A percentile compares a stretch with the other conserved stretches of the same genome.
Evolutionary conservation across 2,113 vertebrate species (phyloP).

Genomic region (Strix uralensis): DNA sequence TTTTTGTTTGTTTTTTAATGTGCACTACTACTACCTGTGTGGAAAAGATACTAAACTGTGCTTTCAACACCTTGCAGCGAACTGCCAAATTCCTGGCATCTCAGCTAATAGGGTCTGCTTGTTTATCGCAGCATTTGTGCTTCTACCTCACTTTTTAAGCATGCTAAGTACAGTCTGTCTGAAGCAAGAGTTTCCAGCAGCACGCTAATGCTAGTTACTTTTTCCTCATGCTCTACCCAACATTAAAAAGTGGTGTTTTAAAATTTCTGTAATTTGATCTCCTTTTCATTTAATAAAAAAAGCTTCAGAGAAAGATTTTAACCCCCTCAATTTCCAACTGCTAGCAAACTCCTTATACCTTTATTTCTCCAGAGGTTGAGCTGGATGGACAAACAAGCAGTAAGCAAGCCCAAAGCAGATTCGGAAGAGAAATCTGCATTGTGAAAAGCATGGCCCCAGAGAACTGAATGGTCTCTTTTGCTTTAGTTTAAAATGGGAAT

Average conservation of each 20-base stretch:
- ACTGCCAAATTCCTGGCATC: neutral
- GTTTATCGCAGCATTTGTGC: neutral
- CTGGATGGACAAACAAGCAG: neutral
- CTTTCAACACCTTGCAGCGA: neutral
- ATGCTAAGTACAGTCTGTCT: neutral
- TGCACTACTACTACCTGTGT: neutral
- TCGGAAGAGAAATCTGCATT: neutral
- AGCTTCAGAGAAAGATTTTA: neutral
- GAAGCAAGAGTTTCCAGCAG: neutral
- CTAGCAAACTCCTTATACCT: neutral
- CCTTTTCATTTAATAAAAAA: neutral
- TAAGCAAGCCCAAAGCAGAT: neutral
- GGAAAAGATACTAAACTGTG: neutral
- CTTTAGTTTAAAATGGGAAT: fast-evolving
- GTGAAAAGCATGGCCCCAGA: neutral
- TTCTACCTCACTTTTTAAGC: neutral
- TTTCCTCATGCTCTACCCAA: neutral
- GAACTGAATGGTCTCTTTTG: neutral
- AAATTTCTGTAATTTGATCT: neutral
- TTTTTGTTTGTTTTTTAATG: neutral
- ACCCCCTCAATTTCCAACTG: neutral
- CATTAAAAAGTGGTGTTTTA: neutral
- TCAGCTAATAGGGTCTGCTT: neutral
- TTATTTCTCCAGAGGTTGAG: neutral
- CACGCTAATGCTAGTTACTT: neutral